These are phyloP conservation scores for Synergus gifuensis DNA, from an alignment of 2,888 invertebrate genomes.

Conservation along the genomic window DNA sequence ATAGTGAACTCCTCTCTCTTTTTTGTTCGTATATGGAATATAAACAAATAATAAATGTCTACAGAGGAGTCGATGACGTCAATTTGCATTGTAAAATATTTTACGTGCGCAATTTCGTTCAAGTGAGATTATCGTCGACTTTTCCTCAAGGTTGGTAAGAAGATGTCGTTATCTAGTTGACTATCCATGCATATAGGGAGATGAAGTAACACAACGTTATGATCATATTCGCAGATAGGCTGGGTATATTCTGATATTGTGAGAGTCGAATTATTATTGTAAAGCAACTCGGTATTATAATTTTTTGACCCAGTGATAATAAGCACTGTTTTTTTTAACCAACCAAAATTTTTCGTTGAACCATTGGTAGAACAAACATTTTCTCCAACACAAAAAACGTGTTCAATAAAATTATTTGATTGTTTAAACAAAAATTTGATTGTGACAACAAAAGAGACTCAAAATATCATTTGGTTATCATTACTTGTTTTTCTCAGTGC, in stretches of 20 bases:
- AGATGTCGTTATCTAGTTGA: constrained; percentile 21
- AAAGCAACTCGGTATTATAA: constrained; percentile 1
- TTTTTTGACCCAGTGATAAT: no score
- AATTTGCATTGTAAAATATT: constrained; percentile 7
- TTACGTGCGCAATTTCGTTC: constrained; percentile 1
- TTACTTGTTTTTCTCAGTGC: no score
- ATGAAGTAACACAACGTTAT: not conserved
- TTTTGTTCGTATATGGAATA: not conserved
- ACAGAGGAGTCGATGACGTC: not conserved
- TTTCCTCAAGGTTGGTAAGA: constrained; percentile 3
- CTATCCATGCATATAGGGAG: not conserved
- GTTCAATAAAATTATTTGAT: no score
- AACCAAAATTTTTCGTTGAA: no score
- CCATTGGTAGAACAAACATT: no score
- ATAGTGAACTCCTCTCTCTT: no score
- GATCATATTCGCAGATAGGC: not conserved
- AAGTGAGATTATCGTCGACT: constrained; percentile 22
- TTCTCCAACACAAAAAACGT: no score
- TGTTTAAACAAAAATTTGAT: no score
- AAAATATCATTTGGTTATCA: no score
- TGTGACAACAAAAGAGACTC: no score
- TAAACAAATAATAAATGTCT: constrained; percentile 12
- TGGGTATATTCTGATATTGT: not conserved
- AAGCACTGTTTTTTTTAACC: no score
- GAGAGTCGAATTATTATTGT: not conserved